phyloP scores from a whole-genome alignment of 2,888 invertebrate genomes.

The Coenonympha arcania region DNA sequence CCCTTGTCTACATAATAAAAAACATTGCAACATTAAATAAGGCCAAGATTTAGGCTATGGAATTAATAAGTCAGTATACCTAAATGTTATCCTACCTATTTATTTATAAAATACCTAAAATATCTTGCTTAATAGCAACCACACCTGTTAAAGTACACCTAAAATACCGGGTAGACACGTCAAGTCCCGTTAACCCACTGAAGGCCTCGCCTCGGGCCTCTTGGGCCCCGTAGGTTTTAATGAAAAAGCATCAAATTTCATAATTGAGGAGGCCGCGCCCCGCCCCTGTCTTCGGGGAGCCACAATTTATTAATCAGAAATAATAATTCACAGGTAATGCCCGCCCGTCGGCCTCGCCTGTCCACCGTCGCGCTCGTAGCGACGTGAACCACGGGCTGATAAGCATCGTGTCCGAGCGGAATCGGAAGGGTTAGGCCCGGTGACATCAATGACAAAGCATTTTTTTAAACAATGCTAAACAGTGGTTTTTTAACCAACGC shows the following conservation, averaged over 20 bases:
- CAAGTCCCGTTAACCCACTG: conserved; percentile 46
- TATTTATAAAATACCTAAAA: not conserved
- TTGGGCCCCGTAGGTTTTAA: conserved; percentile 57
- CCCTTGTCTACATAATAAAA: no score
- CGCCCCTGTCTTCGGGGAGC: conserved; percentile 50
- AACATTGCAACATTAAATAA: no score
- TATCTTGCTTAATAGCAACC: conserved; percentile 3
- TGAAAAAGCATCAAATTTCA: conserved; percentile 71
- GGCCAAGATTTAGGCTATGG: no score
- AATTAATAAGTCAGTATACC: no score
- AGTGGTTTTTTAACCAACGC: not conserved
- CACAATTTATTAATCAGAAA: conserved; percentile 74
- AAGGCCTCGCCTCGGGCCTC: conserved; percentile 41
- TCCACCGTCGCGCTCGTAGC: no score
- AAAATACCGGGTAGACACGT: conserved; percentile 32
- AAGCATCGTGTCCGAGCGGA: conserved; percentile 41
- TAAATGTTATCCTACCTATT: not conserved
- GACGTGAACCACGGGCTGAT: conserved; percentile 40
- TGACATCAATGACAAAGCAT: conserved; percentile 18
- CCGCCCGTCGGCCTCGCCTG: no score
- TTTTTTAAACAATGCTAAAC: not conserved
- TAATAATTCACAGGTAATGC: conserved; percentile 73
- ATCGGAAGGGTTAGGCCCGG: conserved; percentile 50
- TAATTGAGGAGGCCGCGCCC: conserved; percentile 63
- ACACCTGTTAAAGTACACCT: conserved; percentile 24